Base-by-base conservation (phyloP, 2,113 vertebrate species). In the Sturnira hondurensis region DNA sequence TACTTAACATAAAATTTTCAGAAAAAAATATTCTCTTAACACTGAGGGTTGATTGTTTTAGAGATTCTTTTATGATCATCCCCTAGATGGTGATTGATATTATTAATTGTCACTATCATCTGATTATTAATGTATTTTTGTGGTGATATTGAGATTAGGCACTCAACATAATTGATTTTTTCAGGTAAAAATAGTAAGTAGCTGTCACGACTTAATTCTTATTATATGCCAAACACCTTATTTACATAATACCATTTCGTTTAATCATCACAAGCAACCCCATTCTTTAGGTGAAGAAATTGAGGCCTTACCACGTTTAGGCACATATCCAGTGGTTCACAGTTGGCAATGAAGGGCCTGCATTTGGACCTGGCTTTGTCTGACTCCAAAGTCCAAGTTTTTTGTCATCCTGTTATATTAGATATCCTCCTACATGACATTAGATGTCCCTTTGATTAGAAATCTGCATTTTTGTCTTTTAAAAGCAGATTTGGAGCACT, bases 1-100 rank as follows among this genome's bases (percentile, higher is more conserved):
- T 83, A 87, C 41, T 31, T 71, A 67, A 96, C 76, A 84, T 20
- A 87, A 92, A 84, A 82, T 84, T 85, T 84, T 45, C 43, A 82
- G 68, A 14, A 50, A 80, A 94, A 73, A 68, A 41, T 61, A n/a
- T 63, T 19, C 11, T 88, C 7, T 74, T 54, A 93, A 87, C 7
- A 22, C 33, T 43, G 65, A 54, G 17, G 22, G 19, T 58, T 86
- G 38, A 38, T 86, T 82, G 93, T 70, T 41, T 31, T 4, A 52
- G 56, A 77, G 45, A 56, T 12, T 84, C 5, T 77, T 87, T 85
- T 68, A 16, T 22, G 50, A 70, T 41, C 22, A 50, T 43, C 2
- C 5, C 56, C 52, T 73, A 68, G 43, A 89, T 71, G 16, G 14
- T 86, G 82, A 76, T 16, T 77, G 20, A 86, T 38, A 47, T 67